Evolutionary conservation across 2,797 vertebrate genomes (phyloP).

Genomic region (Poeciliopsis paucimaculata): DNA sequence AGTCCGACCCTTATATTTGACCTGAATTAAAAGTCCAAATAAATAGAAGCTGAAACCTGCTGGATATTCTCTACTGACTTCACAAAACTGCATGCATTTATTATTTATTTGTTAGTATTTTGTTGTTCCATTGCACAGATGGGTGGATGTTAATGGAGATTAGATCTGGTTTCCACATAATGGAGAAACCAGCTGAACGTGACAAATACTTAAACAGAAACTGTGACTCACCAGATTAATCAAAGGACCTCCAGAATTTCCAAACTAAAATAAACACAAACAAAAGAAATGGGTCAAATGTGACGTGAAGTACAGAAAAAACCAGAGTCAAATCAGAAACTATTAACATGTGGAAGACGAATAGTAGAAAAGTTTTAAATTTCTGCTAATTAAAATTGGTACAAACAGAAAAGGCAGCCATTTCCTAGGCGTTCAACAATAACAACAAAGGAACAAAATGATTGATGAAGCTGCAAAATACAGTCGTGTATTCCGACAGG

Average conservation of each 20-base stretch:
- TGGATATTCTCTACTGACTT: not conserved
- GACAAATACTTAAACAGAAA: not conserved
- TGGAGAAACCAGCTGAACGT: not conserved
- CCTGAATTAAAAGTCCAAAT: no score
- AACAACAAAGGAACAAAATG: not conserved
- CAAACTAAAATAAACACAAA: slow-evolving; percentile 84
- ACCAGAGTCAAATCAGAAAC: not conserved
- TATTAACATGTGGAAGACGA: not conserved
- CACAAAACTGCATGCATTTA: not conserved
- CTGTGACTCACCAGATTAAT: slow-evolving; percentile 92
- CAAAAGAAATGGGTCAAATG: not conserved
- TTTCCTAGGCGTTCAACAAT: not conserved
- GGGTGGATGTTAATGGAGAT: not conserved
- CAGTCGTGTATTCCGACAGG: accelerated
- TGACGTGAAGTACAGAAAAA: slow-evolving; percentile 3
- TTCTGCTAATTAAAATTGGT: not conserved
- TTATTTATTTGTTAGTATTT: not conserved
- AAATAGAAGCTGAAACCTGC: not conserved
- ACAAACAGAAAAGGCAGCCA: not conserved
- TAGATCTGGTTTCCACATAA: not conserved
- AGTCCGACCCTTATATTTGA: no score
- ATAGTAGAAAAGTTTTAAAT: not conserved
- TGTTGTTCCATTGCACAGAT: not conserved
- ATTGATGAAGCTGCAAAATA: not conserved
- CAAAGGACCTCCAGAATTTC: slow-evolving; percentile 95